These are phyloP conservation scores for Caenorhabditis zanzibari DNA, from an alignment of 2,888 invertebrate genomes.

Conservation along the genomic window DNA sequence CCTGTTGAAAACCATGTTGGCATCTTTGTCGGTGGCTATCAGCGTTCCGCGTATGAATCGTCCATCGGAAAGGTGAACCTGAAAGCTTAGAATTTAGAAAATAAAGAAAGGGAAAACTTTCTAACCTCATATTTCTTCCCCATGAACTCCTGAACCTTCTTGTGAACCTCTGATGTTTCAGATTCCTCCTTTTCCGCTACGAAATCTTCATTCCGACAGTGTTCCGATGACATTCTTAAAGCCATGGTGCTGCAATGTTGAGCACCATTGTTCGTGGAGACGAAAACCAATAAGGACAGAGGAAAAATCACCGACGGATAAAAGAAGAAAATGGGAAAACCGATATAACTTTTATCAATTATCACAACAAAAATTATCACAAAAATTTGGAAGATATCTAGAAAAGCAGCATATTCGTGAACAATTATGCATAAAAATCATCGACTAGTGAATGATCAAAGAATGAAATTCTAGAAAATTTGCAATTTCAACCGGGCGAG, in stretches of 20 bases:
- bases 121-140: constrained; percentile 42
- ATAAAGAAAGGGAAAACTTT: too few relatives aligned
- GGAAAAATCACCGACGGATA: too few relatives aligned
- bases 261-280: neutral
- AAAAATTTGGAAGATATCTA: constrained; percentile 19
- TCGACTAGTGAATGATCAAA: constrained; percentile 15
- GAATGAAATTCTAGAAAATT: neutral
- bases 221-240: constrained; percentile 14
- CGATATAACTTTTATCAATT: neutral
- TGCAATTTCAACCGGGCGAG: constrained; percentile 21
- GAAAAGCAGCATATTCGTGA: constrained; percentile 7
- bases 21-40: constrained; percentile 62
- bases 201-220: constrained; percentile 1
- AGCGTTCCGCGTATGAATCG: constrained; percentile 59
- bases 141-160: constrained; percentile 36
- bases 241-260: constrained; percentile 4
- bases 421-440: constrained; percentile 8
- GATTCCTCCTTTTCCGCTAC: constrained; percentile 16
- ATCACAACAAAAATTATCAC: constrained; percentile 20
- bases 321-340: neutral
- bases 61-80: constrained; percentile 62
- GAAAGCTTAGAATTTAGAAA: neutral
- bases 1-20: constrained; percentile 63
- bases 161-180: constrained; percentile 24
- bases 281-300: too few relatives aligned